Conservation (phyloP, 2,113 vertebrate species). For the Corapipo altera region DNA sequence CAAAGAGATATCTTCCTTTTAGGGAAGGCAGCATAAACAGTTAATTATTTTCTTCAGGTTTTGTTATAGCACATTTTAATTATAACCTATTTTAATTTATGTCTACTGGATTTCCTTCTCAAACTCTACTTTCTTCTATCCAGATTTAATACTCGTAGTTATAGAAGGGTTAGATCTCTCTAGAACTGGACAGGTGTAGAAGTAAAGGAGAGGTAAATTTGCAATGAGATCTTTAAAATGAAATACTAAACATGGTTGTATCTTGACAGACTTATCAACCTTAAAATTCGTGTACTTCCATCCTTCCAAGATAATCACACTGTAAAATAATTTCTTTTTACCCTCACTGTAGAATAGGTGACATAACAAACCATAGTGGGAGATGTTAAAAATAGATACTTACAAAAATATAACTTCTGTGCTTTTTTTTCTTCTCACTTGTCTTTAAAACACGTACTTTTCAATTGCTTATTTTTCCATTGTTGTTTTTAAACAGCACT, state of each 20-base stretch:
- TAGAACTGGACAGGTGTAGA: neutral
- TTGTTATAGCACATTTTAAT: neutral
- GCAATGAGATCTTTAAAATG: neutral
- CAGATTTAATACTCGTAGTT: neutral
- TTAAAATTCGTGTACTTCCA: neutral
- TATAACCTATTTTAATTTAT: neutral
- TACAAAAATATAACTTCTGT: neutral
- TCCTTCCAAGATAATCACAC: neutral
- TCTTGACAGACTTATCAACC: neutral
- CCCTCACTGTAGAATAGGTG: neutral
- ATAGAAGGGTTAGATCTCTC: neutral
- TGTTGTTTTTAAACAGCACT: neutral
- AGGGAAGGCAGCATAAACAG: neutral
- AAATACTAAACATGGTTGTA: neutral
- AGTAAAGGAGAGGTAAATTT: neutral
- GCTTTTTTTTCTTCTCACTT: neutral
- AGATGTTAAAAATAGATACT: neutral
- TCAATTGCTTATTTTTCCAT: neutral
- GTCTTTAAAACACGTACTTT: neutral
- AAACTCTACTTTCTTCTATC: neutral
- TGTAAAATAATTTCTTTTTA: neutral
- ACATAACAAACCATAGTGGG: neutral
- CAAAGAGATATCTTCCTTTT: neutral
- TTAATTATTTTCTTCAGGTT: neutral
- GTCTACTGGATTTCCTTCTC: neutral